Conservation (phyloP, 2,888 invertebrate genomes). For the Blera fallax region DNA sequence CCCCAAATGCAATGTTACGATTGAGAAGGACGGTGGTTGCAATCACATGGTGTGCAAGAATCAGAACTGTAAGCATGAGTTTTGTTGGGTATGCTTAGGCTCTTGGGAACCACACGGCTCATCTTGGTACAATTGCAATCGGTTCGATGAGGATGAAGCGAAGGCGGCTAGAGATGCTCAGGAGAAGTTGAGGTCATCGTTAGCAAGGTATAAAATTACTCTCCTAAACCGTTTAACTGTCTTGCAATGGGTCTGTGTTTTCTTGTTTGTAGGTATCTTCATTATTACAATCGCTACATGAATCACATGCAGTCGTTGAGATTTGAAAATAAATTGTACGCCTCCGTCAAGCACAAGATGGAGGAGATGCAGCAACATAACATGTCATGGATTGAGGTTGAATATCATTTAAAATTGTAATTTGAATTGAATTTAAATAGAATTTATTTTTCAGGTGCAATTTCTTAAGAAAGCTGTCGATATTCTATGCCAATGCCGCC, state of each 20-base stretch:
- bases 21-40: constrained; percentile 98
- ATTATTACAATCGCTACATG: constrained; percentile 99
- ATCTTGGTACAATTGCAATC: constrained; percentile 99
- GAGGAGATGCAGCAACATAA: constrained; percentile 99
- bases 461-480: constrained; percentile 98
- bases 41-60: constrained; percentile 99
- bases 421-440: constrained; percentile 6
- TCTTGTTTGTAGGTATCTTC: constrained; percentile 90
- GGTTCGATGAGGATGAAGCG: constrained; percentile 98
- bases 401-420: constrained; percentile 11
- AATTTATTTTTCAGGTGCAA: constrained; percentile 87
- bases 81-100: constrained; percentile 99
- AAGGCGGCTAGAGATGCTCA: constrained; percentile 98
- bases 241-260: neutral
- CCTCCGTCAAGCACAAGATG: constrained; percentile 98
- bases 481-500: constrained; percentile 97
- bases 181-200: constrained; percentile 94
- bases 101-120: constrained; percentile 99
- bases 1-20: constrained; percentile 98
- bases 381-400: constrained; percentile 99
- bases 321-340: constrained; percentile 98
- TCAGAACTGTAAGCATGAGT: constrained; percentile 98
- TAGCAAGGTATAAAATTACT: constrained; percentile 89
- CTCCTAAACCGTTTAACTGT: neutral
- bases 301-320: constrained; percentile 99